phyloP scores from a whole-genome alignment of 2,888 invertebrate genomes.

The Caenorhabditis imperialis region DNA sequence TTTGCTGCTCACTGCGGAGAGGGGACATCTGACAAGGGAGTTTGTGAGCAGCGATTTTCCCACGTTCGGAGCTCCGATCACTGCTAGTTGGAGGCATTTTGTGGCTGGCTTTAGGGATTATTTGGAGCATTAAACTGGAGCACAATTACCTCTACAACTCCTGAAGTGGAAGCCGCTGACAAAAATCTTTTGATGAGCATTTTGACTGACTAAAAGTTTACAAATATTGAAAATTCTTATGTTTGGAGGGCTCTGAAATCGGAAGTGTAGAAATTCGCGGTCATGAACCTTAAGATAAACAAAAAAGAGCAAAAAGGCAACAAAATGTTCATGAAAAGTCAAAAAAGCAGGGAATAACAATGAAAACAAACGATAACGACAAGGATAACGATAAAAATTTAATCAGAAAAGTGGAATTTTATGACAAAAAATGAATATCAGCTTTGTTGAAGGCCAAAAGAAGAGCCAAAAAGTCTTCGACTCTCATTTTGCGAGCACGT shows the following conservation, averaged over 20 bases:
- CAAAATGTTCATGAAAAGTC: conserved; percentile 1
- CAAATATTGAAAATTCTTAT: conserved; percentile 14
- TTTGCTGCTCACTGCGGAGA: conserved; percentile 91
- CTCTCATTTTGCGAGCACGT: conserved; percentile 92
- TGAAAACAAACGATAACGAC: conserved; percentile 7
- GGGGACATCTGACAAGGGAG: conserved; percentile 86
- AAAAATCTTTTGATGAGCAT: conserved; percentile 31
- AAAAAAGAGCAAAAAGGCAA: neutral
- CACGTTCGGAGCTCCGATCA: conserved; percentile 93
- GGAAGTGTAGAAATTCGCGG: too few species aligned
- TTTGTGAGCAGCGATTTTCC: conserved; percentile 97
- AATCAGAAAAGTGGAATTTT: too few species aligned
- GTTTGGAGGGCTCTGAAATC: too few species aligned
- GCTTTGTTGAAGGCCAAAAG: conserved; percentile 90
- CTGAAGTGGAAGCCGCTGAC: conserved; percentile 25
- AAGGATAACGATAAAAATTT: too few species aligned
- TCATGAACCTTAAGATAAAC: conserved; percentile 10
- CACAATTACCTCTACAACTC: conserved; percentile 14
- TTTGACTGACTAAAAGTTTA: neutral
- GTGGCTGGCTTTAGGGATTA: conserved; percentile 8
- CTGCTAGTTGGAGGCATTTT: conserved; percentile 82
- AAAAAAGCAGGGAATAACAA: conserved; percentile 12
- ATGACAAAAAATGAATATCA: conserved; percentile 88
- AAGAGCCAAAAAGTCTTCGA: conserved; percentile 92
- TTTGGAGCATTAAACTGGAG: neutral